Base-by-base conservation (phyloP, 2,888 invertebrate species). In the Tolmerus cingulatus region DNA sequence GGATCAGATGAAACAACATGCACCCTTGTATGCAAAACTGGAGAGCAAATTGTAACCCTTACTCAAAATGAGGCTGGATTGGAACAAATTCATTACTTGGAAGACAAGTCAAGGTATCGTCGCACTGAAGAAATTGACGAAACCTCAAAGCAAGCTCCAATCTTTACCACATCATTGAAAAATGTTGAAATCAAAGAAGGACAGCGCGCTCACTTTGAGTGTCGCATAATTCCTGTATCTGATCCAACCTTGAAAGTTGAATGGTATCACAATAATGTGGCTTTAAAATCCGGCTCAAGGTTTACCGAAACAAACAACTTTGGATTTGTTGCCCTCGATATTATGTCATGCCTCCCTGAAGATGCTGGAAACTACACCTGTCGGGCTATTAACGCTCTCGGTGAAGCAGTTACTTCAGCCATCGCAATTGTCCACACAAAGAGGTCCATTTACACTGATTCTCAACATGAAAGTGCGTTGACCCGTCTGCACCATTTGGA, bases 221-320 rank as follows among this genome's bases (percentile, higher is more conserved):
- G 97, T 90, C 95, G 98, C 84, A 93, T 98, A 88, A 98, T 98
- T 90, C 98, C 98, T 5, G 98, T 98, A 19, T 98, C 97, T 9
- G 98, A 98, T 93, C 94, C 97, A 1, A 97, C 97, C 2, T 96
- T 98, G 96, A 97, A 96, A 92, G 97, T 98, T 0, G 97, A 98
- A 93, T 98, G 98, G 98, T 98, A 97, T 93, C 97, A 98, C 91
- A 98, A 98, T 91, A 97, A 97, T 90, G 94, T 95, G 89, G 97
- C 98, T 0, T 94, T 98, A 0, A 97, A 98, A 92, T 97, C 97
- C 89, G 98, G 98, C 74, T 98, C 98, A 8, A 95, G 99, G 90
- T 99, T 99, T 92, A 97, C 97, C 14, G 98, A 98, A 93, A 97
- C 98, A 9, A 97, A 98, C 91, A 99, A 98, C 93, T 99, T 99